Percentiles rank a stretch among this genome's conserved stretches.
phyloP scores from a whole-genome alignment of 2,888 invertebrate species.

The Podotricha telesiphe region DNA sequence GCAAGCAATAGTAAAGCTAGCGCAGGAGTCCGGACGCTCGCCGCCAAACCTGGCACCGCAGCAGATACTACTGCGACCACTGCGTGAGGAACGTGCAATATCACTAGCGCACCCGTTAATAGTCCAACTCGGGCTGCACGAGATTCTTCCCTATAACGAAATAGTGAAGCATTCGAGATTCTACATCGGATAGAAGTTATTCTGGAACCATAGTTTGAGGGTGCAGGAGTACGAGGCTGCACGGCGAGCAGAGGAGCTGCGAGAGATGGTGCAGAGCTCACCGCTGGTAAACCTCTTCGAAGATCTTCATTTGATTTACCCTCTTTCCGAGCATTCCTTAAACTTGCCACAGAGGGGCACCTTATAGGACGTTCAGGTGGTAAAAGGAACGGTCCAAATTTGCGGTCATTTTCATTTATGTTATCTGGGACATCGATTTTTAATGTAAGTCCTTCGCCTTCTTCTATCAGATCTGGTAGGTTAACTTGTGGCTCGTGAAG shows the following conservation, averaged over 20 bases:
- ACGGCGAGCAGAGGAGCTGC: constrained; percentile 68
- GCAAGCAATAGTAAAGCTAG: constrained; percentile 83
- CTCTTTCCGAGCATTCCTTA: constrained; percentile 70
- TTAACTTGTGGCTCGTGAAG: constrained; percentile 73
- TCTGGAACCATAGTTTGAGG: constrained; percentile 80
- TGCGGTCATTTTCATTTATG: constrained; percentile 60
- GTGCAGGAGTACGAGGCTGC: constrained; percentile 73
- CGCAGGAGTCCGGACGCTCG: constrained; percentile 76
- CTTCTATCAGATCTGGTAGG: constrained; percentile 71
- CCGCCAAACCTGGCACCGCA: constrained; percentile 79
- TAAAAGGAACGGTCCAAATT: constrained; percentile 75
- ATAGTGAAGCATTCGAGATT: constrained; percentile 92
- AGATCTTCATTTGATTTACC: constrained; percentile 72
- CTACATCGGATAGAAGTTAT: constrained; percentile 90
- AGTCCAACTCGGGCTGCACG: constrained; percentile 91
- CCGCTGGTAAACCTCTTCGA: constrained; percentile 72
- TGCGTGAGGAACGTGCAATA: constrained; percentile 88
- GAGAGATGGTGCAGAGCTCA: constrained; percentile 80
- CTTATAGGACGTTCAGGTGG: constrained; percentile 74
- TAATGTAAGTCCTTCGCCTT: constrained; percentile 74
- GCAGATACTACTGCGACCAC: constrained; percentile 68
- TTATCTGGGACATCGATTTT: constrained; percentile 71
- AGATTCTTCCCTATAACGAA: constrained; percentile 94
- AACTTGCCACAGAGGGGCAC: constrained; percentile 76
- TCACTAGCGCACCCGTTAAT: constrained; percentile 87